A percentile compares a stretch with the other conserved stretches of the same genome.
Conservation (phyloP, 2,113 vertebrate species). For the Lasiurus borealis region DNA sequence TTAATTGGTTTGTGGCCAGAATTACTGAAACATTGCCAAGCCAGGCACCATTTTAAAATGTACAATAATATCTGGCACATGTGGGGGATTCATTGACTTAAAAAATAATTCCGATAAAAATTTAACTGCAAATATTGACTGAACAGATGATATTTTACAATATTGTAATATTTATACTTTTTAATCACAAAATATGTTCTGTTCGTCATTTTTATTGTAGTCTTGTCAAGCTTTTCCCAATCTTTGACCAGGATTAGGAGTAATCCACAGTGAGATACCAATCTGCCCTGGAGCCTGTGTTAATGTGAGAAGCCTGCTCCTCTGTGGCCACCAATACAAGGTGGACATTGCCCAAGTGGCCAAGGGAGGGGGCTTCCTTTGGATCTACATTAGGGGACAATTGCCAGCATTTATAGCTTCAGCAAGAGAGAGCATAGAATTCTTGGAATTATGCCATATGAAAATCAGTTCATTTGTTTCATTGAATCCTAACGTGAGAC, state of each 20-base stretch:
- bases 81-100: conserved; percentile 4
- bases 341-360: background rate
- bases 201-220: background rate
- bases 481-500: background rate
- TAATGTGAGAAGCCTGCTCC: background rate
- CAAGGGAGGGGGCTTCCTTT: background rate
- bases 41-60: background rate
- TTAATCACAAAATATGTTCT: background rate
- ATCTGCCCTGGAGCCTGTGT: background rate
- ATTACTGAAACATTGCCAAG: conserved; percentile 25
- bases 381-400: background rate
- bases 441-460: conserved; percentile 28
- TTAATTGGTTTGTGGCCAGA: background rate
- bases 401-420: background rate
- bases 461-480: conserved; percentile 41
- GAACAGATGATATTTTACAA: background rate
- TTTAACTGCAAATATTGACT: background rate
- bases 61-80: background rate
- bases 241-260: background rate
- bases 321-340: background rate
- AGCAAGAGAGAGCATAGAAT: background rate
- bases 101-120: background rate
- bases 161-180: background rate
- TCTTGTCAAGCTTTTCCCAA: background rate
- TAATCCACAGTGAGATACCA: background rate